A percentile compares a stretch with the other conserved stretches of the same genome.
Conservation (phyloP, 2,797 vertebrate genomes). For the Pipistrellus pygmaeus region DNA sequence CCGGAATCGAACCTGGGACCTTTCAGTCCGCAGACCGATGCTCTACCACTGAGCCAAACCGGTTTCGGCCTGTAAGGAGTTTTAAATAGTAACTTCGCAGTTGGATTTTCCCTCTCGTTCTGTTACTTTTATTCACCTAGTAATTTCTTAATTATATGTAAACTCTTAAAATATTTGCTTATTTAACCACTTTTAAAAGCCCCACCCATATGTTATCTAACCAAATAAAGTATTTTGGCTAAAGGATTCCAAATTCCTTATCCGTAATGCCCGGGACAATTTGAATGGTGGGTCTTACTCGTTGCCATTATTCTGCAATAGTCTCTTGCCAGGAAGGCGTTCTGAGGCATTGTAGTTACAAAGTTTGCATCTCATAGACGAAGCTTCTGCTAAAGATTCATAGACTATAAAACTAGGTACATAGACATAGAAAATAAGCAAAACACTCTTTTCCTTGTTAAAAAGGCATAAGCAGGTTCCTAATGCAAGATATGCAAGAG, state of each 20-base stretch:
- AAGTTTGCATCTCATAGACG: background rate
- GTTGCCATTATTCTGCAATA: slow-evolving; percentile 23
- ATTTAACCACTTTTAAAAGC: slow-evolving; percentile 33
- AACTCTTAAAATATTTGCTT: background rate
- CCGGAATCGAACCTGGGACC: no score
- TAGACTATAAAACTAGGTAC: background rate
- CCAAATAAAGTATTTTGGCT: background rate
- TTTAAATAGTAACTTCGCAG: background rate
- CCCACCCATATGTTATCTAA: background rate
- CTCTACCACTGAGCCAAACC: no score
- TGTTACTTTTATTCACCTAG: background rate
- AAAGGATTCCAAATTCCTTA: slow-evolving; percentile 14
- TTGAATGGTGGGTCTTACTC: background rate
- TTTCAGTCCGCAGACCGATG: no score
- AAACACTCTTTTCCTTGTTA: slow-evolving; percentile 12
- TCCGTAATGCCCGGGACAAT: background rate
- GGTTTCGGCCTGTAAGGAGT: background rate
- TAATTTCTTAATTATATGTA: background rate
- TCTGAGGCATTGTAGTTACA: background rate
- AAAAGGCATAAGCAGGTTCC: background rate
- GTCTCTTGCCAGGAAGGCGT: background rate
- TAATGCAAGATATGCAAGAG: background rate
- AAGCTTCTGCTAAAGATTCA: background rate
- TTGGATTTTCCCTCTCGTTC: background rate
- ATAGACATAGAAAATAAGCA: slow-evolving; percentile 9